These are phyloP conservation scores for Macaca fascicularis DNA, from an alignment of 2,113 vertebrate species.

Conservation along the genomic window DNA sequence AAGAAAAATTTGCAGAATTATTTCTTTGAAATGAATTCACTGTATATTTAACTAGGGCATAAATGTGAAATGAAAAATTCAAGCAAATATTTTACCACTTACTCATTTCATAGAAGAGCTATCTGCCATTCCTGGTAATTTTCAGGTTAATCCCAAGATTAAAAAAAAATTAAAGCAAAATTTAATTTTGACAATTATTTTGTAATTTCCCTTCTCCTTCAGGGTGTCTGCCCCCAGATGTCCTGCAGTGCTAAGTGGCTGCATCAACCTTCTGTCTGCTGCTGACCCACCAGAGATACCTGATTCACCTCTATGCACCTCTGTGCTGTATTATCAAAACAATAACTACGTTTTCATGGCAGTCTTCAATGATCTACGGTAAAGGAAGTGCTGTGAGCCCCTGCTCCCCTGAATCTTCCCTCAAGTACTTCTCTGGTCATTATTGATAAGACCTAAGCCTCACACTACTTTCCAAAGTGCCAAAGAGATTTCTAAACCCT, in stretches of 20 bases:
- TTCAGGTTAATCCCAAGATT: background rate
- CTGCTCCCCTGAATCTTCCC: background rate
- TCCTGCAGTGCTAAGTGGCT: accelerated
- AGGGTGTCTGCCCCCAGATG: background rate
- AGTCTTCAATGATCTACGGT: background rate
- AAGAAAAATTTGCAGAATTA: background rate
- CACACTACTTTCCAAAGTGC: background rate
- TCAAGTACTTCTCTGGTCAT: background rate
- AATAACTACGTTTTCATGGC: background rate
- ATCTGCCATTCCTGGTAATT: background rate
- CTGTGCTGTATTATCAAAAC: background rate
- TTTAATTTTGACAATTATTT: background rate
- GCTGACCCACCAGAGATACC: too few relatives aligned
- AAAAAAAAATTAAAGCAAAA: background rate
- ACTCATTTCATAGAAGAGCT: background rate
- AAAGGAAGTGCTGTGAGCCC: background rate
- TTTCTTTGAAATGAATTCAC: slow-evolving; percentile 33
- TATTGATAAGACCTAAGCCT: background rate
- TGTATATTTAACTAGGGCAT: background rate
- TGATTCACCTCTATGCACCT: accelerated
- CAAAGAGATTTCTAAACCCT: background rate
- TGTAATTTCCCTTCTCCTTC: background rate
- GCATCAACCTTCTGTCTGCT: too few relatives aligned
- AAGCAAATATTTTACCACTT: background rate
- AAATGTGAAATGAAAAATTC: background rate